phyloP scores from a whole-genome alignment of 2,888 invertebrate genomes.

The Acleris literana region DNA sequence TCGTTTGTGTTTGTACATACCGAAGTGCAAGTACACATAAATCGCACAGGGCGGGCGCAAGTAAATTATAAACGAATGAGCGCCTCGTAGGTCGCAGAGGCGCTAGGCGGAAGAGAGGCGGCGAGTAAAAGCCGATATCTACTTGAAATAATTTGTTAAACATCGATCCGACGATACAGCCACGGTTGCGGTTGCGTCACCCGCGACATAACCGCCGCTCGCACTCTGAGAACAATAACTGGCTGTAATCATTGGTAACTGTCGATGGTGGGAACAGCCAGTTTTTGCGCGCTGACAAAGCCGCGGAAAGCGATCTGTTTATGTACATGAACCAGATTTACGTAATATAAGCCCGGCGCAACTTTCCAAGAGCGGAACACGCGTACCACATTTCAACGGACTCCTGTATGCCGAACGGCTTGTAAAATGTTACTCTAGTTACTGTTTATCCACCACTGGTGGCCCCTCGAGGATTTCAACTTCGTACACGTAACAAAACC shows the following conservation, averaged over 20 bases:
- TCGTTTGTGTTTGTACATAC: too few species aligned
- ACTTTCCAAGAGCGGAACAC: slow-evolving; percentile 63
- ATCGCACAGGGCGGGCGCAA: too few species aligned
- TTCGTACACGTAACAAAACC: not conserved
- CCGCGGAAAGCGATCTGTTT: slow-evolving; percentile 57
- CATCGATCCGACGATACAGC: slow-evolving; percentile 19
- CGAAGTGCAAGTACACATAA: too few species aligned
- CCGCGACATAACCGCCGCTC: slow-evolving; percentile 59
- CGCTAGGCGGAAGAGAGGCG: too few species aligned
- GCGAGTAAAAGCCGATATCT: too few species aligned
- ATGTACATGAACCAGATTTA: slow-evolving; percentile 68
- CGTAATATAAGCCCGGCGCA: slow-evolving; percentile 60
- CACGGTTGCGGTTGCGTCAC: slow-evolving; percentile 53
- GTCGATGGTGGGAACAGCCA: slow-evolving; percentile 64
- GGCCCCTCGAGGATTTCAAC: not conserved
- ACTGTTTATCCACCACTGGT: not conserved
- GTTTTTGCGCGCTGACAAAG: slow-evolving; percentile 65
- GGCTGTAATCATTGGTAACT: slow-evolving; percentile 68
- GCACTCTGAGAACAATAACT: slow-evolving; percentile 66
- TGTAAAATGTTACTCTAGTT: not conserved
- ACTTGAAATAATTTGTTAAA: slow-evolving; percentile 11
- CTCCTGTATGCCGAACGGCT: slow-evolving; percentile 2
- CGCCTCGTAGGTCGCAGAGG: too few species aligned
- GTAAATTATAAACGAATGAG: too few species aligned
- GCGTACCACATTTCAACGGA: slow-evolving; percentile 17